Percentiles rank a stretch among this genome's conserved stretches.
These are phyloP conservation scores for Pituophis catenifer DNA, from an alignment of 2,113 vertebrate species.

Conservation along the genomic window DNA sequence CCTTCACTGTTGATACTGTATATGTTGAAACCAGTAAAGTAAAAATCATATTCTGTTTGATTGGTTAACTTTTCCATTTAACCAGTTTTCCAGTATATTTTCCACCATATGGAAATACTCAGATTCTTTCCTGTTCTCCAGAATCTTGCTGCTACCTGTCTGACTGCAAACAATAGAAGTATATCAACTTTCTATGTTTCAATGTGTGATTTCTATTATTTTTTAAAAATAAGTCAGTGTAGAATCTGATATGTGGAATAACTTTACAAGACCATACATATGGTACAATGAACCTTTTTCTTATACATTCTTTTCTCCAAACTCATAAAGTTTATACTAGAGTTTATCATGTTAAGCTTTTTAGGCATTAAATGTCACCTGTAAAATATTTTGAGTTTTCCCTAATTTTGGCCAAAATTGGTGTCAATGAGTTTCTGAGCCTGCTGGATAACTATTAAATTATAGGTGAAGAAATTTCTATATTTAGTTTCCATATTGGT, in stretches of 20 bases:
- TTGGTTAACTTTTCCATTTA: not conserved
- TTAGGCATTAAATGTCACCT: not conserved
- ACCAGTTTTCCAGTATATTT: not conserved
- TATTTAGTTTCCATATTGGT: not conserved
- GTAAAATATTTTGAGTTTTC: not conserved
- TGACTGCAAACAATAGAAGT: not conserved
- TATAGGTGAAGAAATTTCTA: not conserved
- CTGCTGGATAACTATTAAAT: not conserved
- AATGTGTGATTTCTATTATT: not conserved
- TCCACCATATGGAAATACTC: not conserved
- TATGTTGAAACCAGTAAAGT: not conserved
- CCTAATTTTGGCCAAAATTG: not conserved
- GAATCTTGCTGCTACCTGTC: not conserved
- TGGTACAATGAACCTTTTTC: not conserved
- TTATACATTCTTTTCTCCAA: not conserved
- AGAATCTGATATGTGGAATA: not conserved
- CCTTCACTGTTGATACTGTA: not conserved
- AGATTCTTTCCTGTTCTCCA: not conserved
- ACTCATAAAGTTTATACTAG: not conserved
- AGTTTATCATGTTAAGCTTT: not conserved
- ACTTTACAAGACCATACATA: not conserved
- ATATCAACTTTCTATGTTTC: not conserved
- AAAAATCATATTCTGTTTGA: not conserved
- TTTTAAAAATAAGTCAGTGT: not conserved
- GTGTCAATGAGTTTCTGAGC: not conserved